phyloP scores from a whole-genome alignment of 1,140 invertebrate genomes.

The Pseudobourletiella spinata region DNA sequence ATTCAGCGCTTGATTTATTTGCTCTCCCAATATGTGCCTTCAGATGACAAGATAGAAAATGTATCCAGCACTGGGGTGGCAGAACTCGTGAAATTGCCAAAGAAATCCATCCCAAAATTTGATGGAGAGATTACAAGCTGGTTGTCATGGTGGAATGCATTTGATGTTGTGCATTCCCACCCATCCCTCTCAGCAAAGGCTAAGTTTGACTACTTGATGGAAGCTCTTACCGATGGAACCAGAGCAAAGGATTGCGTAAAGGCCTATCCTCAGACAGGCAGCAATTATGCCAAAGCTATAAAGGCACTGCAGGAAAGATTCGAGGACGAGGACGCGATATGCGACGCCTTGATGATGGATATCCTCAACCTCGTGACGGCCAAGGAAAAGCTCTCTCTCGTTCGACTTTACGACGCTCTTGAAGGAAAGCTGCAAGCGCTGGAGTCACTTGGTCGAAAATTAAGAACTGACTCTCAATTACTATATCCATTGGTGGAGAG shows the following conservation, averaged over 20 bases:
- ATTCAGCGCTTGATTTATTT: too few species aligned
- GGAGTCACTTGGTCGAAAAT: neutral
- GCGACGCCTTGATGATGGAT: constrained; percentile 9
- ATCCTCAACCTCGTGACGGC: constrained; percentile 5
- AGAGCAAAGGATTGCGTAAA: constrained; percentile 10
- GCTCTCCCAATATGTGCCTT: too few species aligned
- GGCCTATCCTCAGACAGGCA: neutral
- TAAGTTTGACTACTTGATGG: constrained; percentile 37
- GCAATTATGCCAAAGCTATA: constrained; percentile 19
- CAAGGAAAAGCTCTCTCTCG: neutral
- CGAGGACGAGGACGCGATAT: constrained; percentile 6
- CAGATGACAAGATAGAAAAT: too few species aligned
- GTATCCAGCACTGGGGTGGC: too few species aligned
- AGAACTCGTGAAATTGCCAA: constrained; percentile 37
- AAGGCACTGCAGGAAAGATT: constrained; percentile 6
- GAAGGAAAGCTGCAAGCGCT: constrained; percentile 10
- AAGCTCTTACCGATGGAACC: neutral
- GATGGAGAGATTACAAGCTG: constrained; percentile 39
- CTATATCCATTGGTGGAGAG: constrained; percentile 27
- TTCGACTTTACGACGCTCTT: constrained; percentile 2
- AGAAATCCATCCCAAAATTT: constrained; percentile 38
- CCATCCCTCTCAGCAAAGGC: constrained; percentile 28
- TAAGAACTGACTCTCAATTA: neutral
- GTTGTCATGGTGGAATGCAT: constrained; percentile 40
- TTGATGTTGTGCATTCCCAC: constrained; percentile 40